phyloP scores from a whole-genome alignment of 1,140 invertebrate species.

The Platyura marginata region DNA sequence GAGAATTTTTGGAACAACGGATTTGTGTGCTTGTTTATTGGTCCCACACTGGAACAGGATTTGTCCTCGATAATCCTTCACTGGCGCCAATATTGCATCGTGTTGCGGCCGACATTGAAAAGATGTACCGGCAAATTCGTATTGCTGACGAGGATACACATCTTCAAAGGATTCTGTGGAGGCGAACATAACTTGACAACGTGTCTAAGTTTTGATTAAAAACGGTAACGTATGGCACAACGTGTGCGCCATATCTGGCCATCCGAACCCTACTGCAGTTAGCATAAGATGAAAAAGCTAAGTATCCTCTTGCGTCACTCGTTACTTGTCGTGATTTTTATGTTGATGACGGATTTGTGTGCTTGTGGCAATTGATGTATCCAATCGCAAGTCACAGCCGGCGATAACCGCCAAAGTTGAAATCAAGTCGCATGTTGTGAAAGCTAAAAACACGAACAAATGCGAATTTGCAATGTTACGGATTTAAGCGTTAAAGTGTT shows the following conservation, averaged over 20 bases:
- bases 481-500: no score
- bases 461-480: no score
- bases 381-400: no score
- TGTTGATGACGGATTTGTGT: no score
- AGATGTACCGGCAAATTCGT: slow-evolving; percentile 15
- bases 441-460: no score
- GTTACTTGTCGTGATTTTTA: slow-evolving; percentile 3
- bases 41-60: neutral
- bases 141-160: slow-evolving; percentile 7
- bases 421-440: no score
- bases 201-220: slow-evolving; percentile 9
- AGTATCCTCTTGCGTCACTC: slow-evolving; percentile 7
- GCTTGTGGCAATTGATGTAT: no score
- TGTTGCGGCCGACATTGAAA: slow-evolving; percentile 5
- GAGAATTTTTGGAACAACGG: no score
- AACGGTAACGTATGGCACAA: no score
- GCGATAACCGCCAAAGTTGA: no score
- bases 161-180: slow-evolving; percentile 11
- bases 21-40: neutral
- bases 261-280: slow-evolving; percentile 18
- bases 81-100: neutral
- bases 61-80: neutral
- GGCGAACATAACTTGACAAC: slow-evolving; percentile 4
- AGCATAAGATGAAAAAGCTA: slow-evolving; percentile 9
- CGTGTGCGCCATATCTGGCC: slow-evolving; percentile 16